Base-by-base conservation (phyloP, 2,113 vertebrate genomes). In the Monarcha castaneiventris region DNA sequence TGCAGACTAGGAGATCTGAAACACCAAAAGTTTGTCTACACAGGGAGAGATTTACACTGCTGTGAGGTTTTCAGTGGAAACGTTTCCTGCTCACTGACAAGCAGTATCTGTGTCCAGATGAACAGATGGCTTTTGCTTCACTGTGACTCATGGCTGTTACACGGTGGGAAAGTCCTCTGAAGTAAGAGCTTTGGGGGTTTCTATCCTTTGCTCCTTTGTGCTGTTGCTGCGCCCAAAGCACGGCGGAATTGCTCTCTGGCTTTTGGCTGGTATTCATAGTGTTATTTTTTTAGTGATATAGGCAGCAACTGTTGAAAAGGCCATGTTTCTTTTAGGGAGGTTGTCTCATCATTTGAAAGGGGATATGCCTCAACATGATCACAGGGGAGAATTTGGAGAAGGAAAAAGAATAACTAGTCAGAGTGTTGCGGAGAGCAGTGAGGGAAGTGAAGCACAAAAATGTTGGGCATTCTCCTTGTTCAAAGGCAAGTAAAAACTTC, bases 41-140 rank as follows among this genome's bases (percentile, higher is more conserved):
- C 9, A 16, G 66, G 58, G 68, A 87, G 68, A 87, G 80, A 44
- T 84, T 89, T 89, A 44, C 71, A 9, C 20, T 75, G 54, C 74
- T 67, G 64, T 49, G 66, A 87, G 68, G 71, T 88, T 75, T 72
- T 90, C 86, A 71, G 76, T 89, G 91, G 89, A 90, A 95, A 39
- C 10, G 3, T 89, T 95, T 94, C 91, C 89, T 94, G 76, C 73
- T 92, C 84, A 37, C 51, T 88, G 91, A 84, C 88, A 93, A 62
- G 88, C 44, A 27, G 51, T 84, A 71, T 95, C 88, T 92, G 72
- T 92, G 92, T 96, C 94, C 93, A 93, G 93, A 89, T 89, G 73
- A 95, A 78, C 96, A 94, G 89, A 94, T 96, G 95, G 95, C 76
- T 95, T 81, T 95, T 88, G 43, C 80, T 92, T 94, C 39, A 15